A percentile compares a stretch with the other conserved stretches of the same genome.
Evolutionary conservation across 2,113 vertebrate genomes (phyloP).

Genomic region (Nothocercus julius): DNA sequence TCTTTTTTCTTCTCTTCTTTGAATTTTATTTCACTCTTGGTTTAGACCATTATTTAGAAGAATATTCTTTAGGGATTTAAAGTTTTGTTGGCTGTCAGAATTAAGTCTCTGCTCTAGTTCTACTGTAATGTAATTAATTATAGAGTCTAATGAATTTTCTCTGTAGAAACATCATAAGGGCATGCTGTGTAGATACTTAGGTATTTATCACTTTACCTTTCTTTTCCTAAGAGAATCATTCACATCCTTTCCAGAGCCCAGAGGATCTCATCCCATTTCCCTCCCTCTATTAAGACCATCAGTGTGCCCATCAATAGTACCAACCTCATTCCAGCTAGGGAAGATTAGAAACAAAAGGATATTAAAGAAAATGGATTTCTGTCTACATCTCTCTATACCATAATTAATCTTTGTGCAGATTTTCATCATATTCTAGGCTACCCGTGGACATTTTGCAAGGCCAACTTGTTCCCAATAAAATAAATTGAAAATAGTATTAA

Average conservation of each 20-base stretch:
- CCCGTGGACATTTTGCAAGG: neutral
- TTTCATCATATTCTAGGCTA: neutral
- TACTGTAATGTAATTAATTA: neutral
- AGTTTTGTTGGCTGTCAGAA: neutral
- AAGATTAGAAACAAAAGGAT: neutral
- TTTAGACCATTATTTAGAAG: neutral
- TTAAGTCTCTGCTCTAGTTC: neutral
- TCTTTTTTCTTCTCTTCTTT: neutral
- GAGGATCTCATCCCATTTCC: neutral
- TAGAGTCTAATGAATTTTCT: neutral
- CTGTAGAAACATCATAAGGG: neutral
- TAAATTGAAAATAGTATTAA: neutral
- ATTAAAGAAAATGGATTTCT: neutral
- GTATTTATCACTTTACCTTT: neutral
- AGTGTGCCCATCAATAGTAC: neutral
- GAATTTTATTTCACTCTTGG: neutral
- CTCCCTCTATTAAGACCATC: neutral
- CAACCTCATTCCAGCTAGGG: fast-evolving
- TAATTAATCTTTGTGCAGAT: too few relatives aligned
- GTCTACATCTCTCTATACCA: neutral
- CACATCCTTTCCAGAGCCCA: fast-evolving
- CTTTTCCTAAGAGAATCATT: neutral
- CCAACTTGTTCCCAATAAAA: neutral
- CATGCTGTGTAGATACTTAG: neutral
- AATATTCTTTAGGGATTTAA: neutral